Percentiles rank a stretch among this genome's conserved stretches.
Evolutionary conservation across 2,797 vertebrate species (phyloP).

Genomic region (Megalops cyprinoides): DNA sequence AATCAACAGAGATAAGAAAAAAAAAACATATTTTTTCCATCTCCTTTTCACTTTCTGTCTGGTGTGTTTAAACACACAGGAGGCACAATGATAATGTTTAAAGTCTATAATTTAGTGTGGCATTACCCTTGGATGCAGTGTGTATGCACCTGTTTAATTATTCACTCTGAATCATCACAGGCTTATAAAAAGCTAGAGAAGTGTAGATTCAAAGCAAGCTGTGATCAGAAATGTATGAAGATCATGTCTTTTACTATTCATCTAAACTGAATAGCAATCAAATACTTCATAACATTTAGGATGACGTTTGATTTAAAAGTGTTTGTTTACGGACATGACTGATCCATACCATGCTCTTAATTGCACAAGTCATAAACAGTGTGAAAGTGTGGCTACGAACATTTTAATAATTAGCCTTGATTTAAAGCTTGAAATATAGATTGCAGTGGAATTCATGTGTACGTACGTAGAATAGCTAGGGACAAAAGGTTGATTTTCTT

Average conservation of each 20-base stretch:
- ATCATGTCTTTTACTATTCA: conserved; percentile 33
- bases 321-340: too few relatives aligned
- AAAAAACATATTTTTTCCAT: conserved; percentile 11
- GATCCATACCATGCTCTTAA: too few relatives aligned
- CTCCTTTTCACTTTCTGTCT: conserved; percentile 32
- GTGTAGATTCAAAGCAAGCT: conserved; percentile 63
- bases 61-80: conserved; percentile 67
- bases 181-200: conserved; percentile 72
- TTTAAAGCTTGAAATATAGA: too few relatives aligned
- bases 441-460: too few relatives aligned
- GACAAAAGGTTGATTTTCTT: too few relatives aligned
- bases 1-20: too few relatives aligned
- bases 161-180: conserved; percentile 73
- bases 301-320: too few relatives aligned
- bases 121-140: conserved; percentile 62
- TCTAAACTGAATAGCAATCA: conserved; percentile 9
- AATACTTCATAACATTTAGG: too few relatives aligned
- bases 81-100: conserved; percentile 72
- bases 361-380: too few relatives aligned
- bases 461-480: too few relatives aligned
- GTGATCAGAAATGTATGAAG: conserved; percentile 64
- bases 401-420: too few relatives aligned
- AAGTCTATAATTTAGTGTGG: conserved; percentile 56
- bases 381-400: too few relatives aligned
- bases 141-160: conserved; percentile 72